Base-by-base conservation (phyloP, 2,797 vertebrate species). In the Parauchenoglanis ngamensis region DNA sequence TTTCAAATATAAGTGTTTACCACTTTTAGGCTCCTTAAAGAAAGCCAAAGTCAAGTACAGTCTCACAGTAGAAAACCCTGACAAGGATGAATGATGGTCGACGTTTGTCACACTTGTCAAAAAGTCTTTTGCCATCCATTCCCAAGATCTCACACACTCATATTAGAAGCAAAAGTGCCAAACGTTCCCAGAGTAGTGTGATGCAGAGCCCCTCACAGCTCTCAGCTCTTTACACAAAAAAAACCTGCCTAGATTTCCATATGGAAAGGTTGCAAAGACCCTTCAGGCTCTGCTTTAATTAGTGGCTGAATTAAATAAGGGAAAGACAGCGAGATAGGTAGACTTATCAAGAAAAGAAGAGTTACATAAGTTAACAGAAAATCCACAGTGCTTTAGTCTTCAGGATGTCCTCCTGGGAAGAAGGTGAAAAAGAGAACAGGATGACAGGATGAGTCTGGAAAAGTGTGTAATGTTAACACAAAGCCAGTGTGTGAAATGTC, bases 191-290 rank as follows among this genome's bases (percentile, higher is more conserved):
- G 90, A 93, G 94, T 93, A 91, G 93, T 95, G 93, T 92, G 85
- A 87, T 75, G 28, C 70, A 79, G 46, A 81, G 76, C 75, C 59
- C 52, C 87, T 77, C 85, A 65, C 83, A 79, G 85, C 78, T 87
- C 85, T 79, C 44, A 86, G 83, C 85, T 84, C 54, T 63, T 63
- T 81, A 87, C 87, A 87, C 87, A 87, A 93, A 90, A 72, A 93
- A 93, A 91, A 92, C 92, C 91, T 93, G 88, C 87, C 87, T 93
- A 90, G 94, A 94, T 94, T 95, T 94, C 96, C 94, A 94, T 95
- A 96, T 91, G 93, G 93, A 96, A 97, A 97, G 94, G 94, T 96
- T 95, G 95, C 92, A 94, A 94, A 94, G 95, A 96, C 94, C 94
- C 96, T 94, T 93, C 93, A 96, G 95, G 95, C 94, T 91, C 91